Percentiles rank a stretch among this genome's conserved stretches.
Conservation (phyloP, 2,888 invertebrate species). For the Lymantria monacha region DNA sequence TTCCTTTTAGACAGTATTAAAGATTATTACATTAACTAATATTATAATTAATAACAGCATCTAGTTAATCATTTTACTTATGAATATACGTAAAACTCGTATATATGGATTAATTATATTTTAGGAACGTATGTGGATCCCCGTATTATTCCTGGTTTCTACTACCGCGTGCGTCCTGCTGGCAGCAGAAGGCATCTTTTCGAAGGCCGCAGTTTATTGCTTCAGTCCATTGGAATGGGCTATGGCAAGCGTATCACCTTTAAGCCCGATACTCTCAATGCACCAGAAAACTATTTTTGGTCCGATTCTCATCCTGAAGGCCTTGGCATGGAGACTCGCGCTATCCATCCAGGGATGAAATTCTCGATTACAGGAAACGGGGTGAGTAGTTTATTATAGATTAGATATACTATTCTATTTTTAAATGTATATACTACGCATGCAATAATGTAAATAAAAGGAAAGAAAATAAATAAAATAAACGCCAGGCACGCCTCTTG, state of each 20-base stretch:
- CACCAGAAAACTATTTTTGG: constrained; percentile 88
- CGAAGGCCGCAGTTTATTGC: constrained; percentile 83
- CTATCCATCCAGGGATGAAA: constrained; percentile 85
- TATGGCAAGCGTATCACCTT: constrained; percentile 90
- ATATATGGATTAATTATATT: constrained; percentile 8
- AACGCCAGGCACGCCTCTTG: constrained; percentile 21
- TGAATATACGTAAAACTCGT: too few relatives aligned
- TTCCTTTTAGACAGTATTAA: too few relatives aligned
- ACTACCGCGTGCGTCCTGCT: constrained; percentile 87
- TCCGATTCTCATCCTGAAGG: constrained; percentile 89
- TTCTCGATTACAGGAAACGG: constrained; percentile 84
- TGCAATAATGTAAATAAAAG: not conserved
- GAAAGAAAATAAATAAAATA: not conserved
- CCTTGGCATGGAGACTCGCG: constrained; percentile 85
- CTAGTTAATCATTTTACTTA: too few relatives aligned
- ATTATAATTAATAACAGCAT: too few relatives aligned
- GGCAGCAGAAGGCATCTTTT: constrained; percentile 85
- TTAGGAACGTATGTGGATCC: constrained; percentile 88
- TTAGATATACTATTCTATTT: not conserved
- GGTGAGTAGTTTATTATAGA: constrained; percentile 51
- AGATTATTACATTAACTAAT: too few relatives aligned
- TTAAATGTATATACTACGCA: not conserved
- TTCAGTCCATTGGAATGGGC: constrained; percentile 87
- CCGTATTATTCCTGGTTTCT: constrained; percentile 87
- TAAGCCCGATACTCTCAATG: constrained; percentile 83